Evolutionary conservation across 2,888 invertebrate species (phyloP), one percentile per base, ranked within the genome.

Genomic region (Conomelus anceps): DNA sequence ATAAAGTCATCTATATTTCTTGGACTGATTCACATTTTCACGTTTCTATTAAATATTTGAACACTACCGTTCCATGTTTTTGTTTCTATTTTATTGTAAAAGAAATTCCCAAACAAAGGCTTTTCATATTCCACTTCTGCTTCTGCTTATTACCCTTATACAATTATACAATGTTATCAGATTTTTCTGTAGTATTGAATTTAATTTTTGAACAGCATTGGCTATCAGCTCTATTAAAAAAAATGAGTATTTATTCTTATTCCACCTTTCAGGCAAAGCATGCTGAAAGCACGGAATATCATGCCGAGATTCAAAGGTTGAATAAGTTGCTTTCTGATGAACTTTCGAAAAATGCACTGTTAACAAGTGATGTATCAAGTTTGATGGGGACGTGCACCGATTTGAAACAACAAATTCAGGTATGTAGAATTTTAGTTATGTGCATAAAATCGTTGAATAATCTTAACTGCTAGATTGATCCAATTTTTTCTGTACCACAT

Each of bases 211-310:
- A 85, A 9, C n/a, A 85, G 85, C 11, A 22, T 85, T 22, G 11
- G 22, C n/a, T 85, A 22, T 9, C 22, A 9, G 26, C 11, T 26
- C 4, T 26, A 26, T 26, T 26, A 11, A 7, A 26, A 7, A 11
- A 26, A 4, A 26, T 26, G 26, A 11, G 17, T 34, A 17, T 9
- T 34, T 11, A 17, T 34, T 6, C 13, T 6, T 34, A 34, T 34
- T 34, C 17, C 17, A 34, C 34, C 13, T 34, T 98, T 0, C 97
- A 96, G 92, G 94, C 96, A 89, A 98, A 98, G 93, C 98, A 98
- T 92, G 95, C 96, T 90, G 98, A 98, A 93, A 97, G 96, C 92
- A 93, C 97, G 26, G 95, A 96, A 90, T 98, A 98, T 93, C 97
- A 98, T 92, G 95, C 94, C 29, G 98, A 98, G 94, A 96, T 98